Evolutionary conservation across 2,888 invertebrate genomes (phyloP).

Genomic region (Melanophora roralis): DNA sequence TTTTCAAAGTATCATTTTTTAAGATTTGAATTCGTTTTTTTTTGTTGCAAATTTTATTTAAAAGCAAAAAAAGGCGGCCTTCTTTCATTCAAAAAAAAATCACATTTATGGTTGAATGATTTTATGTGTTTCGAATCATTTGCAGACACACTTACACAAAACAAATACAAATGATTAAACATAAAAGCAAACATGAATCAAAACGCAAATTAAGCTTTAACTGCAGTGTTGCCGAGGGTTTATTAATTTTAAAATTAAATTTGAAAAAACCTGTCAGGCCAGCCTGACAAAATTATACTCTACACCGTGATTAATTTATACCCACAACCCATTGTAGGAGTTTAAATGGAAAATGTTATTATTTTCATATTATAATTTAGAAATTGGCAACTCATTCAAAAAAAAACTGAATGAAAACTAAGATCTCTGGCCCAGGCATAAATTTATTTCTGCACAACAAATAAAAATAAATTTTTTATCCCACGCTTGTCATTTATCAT

Average conservation of each 20-base stretch:
- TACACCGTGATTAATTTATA: no score
- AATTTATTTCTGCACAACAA: constrained; percentile 12
- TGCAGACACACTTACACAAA: neutral
- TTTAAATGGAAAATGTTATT: no score
- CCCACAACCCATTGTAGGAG: no score
- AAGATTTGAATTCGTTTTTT: neutral
- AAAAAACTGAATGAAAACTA: neutral
- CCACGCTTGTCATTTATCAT: constrained; percentile 63
- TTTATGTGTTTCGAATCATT: constrained; percentile 37
- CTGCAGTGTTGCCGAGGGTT: no score
- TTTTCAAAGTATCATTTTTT: constrained; percentile 13
- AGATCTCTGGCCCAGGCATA: constrained; percentile 1
- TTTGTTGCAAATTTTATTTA: constrained; percentile 15
- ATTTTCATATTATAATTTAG: no score
- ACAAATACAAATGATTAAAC: neutral
- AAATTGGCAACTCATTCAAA: no score
- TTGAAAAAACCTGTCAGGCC: no score
- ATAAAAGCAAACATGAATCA: neutral
- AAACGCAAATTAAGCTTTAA: neutral
- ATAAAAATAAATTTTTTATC: constrained; percentile 43
- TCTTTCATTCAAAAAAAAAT: constrained; percentile 1
- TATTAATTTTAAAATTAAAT: no score
- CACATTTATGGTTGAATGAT: constrained; percentile 54
- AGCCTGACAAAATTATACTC: no score
- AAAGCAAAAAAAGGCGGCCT: constrained; percentile 36